phyloP scores from a whole-genome alignment of 2,113 vertebrate genomes.

The Poeciliopsis retropinna region DNA sequence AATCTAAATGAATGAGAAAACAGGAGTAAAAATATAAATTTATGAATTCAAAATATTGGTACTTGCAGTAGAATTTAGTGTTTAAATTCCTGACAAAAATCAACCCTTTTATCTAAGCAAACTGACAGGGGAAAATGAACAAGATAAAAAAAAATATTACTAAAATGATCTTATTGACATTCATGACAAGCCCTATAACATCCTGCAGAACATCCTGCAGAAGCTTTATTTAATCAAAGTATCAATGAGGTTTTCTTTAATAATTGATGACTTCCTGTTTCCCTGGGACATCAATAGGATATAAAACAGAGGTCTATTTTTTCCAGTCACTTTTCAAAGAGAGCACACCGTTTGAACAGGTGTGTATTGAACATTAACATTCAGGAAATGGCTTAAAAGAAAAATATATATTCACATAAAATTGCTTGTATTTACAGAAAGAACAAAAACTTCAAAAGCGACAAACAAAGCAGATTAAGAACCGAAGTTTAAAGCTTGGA shows the following conservation, averaged over 20 bases:
- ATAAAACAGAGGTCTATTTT: background rate
- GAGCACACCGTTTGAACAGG: background rate
- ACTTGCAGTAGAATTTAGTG: background rate
- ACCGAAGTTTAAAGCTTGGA: background rate
- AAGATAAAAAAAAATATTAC: too few species aligned
- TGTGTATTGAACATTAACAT: background rate
- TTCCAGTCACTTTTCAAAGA: background rate
- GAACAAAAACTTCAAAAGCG: background rate
- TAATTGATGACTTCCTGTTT: background rate
- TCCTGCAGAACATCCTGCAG: background rate
- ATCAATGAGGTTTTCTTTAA: background rate
- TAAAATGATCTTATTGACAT: background rate
- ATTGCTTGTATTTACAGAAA: background rate
- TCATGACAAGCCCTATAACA: background rate
- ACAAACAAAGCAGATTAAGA: background rate
- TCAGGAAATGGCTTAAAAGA: background rate
- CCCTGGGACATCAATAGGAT: background rate
- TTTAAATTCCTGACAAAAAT: too few species aligned
- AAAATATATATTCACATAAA: background rate
- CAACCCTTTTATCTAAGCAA: background rate
- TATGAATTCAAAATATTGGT: background rate
- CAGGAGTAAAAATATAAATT: background rate
- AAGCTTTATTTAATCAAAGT: background rate
- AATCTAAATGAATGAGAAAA: background rate
- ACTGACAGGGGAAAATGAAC: background rate